phyloP scores from a whole-genome alignment of 2,113 vertebrate genomes.

The Noturus placidus region DNA sequence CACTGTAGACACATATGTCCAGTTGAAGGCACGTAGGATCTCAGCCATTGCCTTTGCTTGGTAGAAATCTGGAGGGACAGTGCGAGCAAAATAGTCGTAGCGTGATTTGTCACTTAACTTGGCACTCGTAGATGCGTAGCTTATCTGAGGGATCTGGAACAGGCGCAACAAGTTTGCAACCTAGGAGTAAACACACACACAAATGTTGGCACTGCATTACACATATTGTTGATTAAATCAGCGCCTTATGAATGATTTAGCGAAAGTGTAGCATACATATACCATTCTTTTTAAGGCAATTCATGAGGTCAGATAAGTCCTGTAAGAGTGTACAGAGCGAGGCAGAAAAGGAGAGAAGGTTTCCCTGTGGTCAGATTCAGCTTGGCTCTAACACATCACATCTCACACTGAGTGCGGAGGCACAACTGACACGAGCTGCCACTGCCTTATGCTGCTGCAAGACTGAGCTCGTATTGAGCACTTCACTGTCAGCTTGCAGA shows the following conservation, averaged over 20 bases:
- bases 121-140: slow-evolving; percentile 96
- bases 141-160: slow-evolving; percentile 99
- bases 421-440: slow-evolving; percentile 36
- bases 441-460: slow-evolving; percentile 57
- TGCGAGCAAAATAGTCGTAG: slow-evolving; percentile 95
- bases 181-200: slow-evolving; percentile 66
- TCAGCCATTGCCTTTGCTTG: slow-evolving; percentile 99
- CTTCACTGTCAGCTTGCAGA: slow-evolving; percentile 25
- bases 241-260: slow-evolving; percentile 29
- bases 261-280: slow-evolving; percentile 20
- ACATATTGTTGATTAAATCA: slow-evolving; percentile 34
- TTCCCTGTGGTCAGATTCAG: slow-evolving; percentile 49
- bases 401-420: slow-evolving; percentile 26
- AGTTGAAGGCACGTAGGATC: slow-evolving; percentile 93
- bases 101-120: slow-evolving; percentile 97
- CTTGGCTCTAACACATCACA: slow-evolving; percentile 46
- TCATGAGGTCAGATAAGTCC: slow-evolving; percentile 38
- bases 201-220: slow-evolving; percentile 26
- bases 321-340: slow-evolving; percentile 22
- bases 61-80: slow-evolving; percentile 96
- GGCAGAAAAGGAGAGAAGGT: slow-evolving; percentile 13
- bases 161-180: slow-evolving; percentile 95
- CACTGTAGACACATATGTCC: slow-evolving; percentile 97
- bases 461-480: slow-evolving; percentile 65
- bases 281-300: slow-evolving; percentile 31